Evolutionary conservation across 2,888 invertebrate species (phyloP).

Genomic region (Drosophila eohydei): DNA sequence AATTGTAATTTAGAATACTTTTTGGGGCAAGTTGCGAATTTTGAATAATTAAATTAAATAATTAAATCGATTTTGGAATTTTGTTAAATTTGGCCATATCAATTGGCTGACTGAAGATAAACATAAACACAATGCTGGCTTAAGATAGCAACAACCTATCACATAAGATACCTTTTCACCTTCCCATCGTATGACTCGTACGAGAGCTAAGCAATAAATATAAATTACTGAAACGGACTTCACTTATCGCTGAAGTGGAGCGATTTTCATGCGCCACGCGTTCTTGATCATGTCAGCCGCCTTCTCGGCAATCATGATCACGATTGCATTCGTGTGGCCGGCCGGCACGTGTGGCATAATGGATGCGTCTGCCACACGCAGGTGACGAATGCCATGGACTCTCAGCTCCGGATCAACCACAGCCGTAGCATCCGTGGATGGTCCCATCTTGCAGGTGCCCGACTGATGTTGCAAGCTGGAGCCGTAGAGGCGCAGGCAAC

Average conservation of each 20-base stretch:
- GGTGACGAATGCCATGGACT: conserved; percentile 86
- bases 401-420: conserved; percentile 88
- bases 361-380: conserved; percentile 87
- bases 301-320: conserved; percentile 88
- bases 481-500: conserved; percentile 89
- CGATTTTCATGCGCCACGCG: conserved; percentile 83
- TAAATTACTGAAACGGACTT: background rate
- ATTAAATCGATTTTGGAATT: background rate
- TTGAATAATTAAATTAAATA: background rate
- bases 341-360: conserved; percentile 87
- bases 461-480: conserved; percentile 90
- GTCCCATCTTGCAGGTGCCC: conserved; percentile 90
- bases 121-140: background rate
- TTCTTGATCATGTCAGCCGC: conserved; percentile 87
- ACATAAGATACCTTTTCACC: conserved; percentile 41
- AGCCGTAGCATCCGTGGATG: conserved; percentile 86
- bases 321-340: conserved; percentile 87
- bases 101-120: conserved; percentile 16
- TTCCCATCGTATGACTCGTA: conserved; percentile 37
- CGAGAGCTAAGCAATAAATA: conserved; percentile 58
- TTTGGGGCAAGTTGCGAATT: conserved; percentile 15
- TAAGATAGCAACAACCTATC: conserved; percentile 42
- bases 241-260: conserved; percentile 10
- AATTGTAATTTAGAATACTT: conserved; percentile 26
- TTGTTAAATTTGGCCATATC: conserved; percentile 1